Conservation (phyloP, 2,797 vertebrate genomes). For the Acanthornis magna region DNA sequence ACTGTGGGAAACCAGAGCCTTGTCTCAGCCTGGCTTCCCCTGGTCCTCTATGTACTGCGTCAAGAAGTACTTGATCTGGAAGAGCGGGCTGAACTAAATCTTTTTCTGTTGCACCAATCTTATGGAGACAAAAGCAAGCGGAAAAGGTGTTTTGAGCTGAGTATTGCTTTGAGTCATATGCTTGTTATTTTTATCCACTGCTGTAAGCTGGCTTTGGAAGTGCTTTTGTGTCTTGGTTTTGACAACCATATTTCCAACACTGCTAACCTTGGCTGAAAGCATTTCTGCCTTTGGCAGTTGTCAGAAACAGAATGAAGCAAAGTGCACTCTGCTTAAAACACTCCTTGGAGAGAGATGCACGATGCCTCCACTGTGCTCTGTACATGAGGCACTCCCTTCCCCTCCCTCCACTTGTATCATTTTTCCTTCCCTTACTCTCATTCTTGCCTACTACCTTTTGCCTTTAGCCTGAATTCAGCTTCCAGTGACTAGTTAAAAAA, state of each 20-base stretch:
- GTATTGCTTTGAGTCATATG: slow-evolving; percentile 11
- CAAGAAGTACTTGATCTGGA: neutral
- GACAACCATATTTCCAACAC: slow-evolving; percentile 10
- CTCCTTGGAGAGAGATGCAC: neutral
- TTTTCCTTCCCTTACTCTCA: neutral
- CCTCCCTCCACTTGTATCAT: neutral
- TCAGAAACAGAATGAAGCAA: neutral
- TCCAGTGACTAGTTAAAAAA: neutral
- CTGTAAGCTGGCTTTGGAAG: slow-evolving; percentile 26
- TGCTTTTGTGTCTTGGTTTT: slow-evolving; percentile 42
- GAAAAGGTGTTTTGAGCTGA: neutral
- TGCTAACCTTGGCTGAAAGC: slow-evolving; percentile 8
- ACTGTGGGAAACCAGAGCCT: slow-evolving; percentile 1
- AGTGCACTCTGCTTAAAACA: neutral
- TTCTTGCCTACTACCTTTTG: neutral
- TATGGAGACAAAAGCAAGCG: neutral
- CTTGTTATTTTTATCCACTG: slow-evolving; percentile 28
- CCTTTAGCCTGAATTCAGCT: neutral
- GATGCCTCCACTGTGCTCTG: neutral
- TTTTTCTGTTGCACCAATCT: neutral
- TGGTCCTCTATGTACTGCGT: neutral
- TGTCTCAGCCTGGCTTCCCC: neutral
- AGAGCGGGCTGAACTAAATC: neutral
- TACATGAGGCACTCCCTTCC: neutral
- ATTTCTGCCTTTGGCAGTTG: slow-evolving; percentile 15